These are phyloP conservation scores for Deilephila porcellus DNA, from an alignment of 2,888 invertebrate genomes.

Conservation along the genomic window DNA sequence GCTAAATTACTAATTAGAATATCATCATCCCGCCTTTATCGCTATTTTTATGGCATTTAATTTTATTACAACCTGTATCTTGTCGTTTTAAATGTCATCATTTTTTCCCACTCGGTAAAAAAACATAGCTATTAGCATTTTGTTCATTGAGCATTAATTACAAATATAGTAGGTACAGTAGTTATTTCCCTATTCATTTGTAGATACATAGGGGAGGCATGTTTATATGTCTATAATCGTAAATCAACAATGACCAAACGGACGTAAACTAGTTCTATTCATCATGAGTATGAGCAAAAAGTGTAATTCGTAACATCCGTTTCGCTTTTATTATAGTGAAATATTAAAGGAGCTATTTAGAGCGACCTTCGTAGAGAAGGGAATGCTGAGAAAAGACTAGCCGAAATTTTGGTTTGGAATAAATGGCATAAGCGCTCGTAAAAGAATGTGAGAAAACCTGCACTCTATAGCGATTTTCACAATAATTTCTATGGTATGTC, in stretches of 20 bases:
- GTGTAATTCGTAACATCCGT: constrained; percentile 46
- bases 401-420: background rate
- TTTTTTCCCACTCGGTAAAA: background rate
- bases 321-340: constrained; percentile 37
- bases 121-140: background rate
- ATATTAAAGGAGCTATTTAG: background rate
- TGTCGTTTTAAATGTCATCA: background rate
- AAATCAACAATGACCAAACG: constrained; percentile 25
- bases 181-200: background rate
- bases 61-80: background rate
- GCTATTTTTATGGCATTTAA: background rate
- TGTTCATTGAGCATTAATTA: background rate
- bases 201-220: background rate
- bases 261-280: constrained; percentile 19
- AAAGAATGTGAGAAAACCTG: no score
- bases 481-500: no score
- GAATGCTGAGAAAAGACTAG: background rate
- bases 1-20: no score
- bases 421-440: no score
- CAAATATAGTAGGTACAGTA: background rate
- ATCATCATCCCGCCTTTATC: background rate
- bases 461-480: no score
- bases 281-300: constrained; percentile 5
- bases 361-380: background rate
- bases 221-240: constrained; percentile 14